Conservation (phyloP, 2,797 vertebrate species). For the Urophycis tenuis region DNA sequence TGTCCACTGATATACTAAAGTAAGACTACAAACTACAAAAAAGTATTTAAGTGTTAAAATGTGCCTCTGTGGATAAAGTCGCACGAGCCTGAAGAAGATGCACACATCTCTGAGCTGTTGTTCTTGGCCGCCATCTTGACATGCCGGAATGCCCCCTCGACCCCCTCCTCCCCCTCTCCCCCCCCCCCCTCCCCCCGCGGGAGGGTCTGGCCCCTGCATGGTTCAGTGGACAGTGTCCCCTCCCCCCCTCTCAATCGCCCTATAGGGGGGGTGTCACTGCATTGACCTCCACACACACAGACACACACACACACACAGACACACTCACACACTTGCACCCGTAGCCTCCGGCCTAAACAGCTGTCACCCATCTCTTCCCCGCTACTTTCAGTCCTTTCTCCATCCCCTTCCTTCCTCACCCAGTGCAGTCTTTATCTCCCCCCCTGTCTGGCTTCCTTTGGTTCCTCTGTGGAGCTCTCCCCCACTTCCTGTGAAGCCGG, state of each 20-base stretch:
- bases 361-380: background rate
- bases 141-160: no score
- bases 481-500: background rate
- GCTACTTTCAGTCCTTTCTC: slow-evolving; percentile 1
- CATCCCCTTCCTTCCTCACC: background rate
- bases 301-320: no score
- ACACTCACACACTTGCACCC: background rate
- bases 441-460: background rate
- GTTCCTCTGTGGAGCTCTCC: background rate
- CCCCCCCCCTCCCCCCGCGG: background rate
- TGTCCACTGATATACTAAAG: background rate
- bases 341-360: background rate
- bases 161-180: no score
- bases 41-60: background rate
- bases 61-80: background rate
- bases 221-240: background rate
- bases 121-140: background rate
- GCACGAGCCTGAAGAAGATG: background rate
- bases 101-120: background rate
- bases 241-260: background rate
- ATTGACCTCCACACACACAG: background rate
- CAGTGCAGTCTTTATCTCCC: background rate
- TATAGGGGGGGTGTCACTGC: background rate
- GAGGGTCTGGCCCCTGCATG: background rate
- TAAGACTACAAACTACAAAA: background rate